Percentiles rank a stretch among this genome's conserved stretches.
phyloP scores from a whole-genome alignment of 2,888 invertebrate species.

The Blastobasis adustella region DNA sequence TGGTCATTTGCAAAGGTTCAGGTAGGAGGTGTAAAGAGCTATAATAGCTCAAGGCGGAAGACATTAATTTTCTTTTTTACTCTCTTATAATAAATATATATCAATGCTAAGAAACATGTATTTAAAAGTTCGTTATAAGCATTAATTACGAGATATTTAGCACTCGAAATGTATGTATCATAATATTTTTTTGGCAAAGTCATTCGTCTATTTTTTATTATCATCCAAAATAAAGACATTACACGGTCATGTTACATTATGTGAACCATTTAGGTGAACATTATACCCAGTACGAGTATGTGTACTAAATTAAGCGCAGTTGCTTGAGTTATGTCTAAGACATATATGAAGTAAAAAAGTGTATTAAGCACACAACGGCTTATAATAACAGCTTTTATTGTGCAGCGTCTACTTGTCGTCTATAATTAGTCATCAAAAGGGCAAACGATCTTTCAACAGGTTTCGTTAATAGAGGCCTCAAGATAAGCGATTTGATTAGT shows the following conservation, averaged over 20 bases:
- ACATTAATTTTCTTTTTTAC: slow-evolving; percentile 21
- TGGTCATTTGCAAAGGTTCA: slow-evolving; percentile 2
- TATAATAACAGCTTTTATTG: too few species aligned
- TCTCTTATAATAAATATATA: background rate
- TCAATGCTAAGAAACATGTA: slow-evolving; percentile 16
- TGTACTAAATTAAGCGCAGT: too few species aligned
- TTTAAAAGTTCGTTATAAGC: slow-evolving; percentile 17
- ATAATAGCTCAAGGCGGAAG: slow-evolving; percentile 15
- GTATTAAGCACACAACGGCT: too few species aligned
- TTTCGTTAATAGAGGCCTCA: slow-evolving; percentile 2
- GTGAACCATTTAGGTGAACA: too few species aligned
- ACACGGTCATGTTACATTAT: slow-evolving; percentile 18
- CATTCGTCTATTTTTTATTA: slow-evolving; percentile 18
- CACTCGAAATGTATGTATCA: slow-evolving; percentile 18
- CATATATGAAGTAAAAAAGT: background rate
- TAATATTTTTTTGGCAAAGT: slow-evolving; percentile 6
- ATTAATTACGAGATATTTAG: slow-evolving; percentile 15
- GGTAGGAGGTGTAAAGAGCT: slow-evolving; percentile 8
- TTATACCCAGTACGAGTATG: too few species aligned
- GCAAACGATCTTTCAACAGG: background rate
- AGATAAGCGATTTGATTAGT: slow-evolving; percentile 5
- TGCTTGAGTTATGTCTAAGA: too few species aligned
- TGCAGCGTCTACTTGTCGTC: too few species aligned
- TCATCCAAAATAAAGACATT: slow-evolving; percentile 24
- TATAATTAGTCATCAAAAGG: background rate